Percentiles rank a stretch among this genome's conserved stretches.
Conservation (phyloP, 2,113 vertebrate genomes). For the Hyla sarda region DNA sequence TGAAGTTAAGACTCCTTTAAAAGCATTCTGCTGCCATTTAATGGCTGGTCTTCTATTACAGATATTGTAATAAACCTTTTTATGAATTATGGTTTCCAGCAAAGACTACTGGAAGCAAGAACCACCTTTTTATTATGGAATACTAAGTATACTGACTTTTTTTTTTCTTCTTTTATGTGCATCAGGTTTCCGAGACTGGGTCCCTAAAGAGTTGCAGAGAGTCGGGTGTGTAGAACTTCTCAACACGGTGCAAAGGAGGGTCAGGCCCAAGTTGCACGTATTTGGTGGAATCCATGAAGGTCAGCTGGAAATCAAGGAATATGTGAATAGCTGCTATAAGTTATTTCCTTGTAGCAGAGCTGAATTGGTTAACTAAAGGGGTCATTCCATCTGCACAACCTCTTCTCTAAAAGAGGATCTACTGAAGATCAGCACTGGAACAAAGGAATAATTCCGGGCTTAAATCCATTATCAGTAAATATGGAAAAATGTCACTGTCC, state of each 20-base stretch:
- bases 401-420: not conserved
- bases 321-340: not conserved
- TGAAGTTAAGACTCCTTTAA: slow-evolving; percentile 76
- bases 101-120: slow-evolving; percentile 67
- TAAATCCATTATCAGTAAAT: too few species aligned
- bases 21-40: slow-evolving; percentile 73
- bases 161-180: slow-evolving; percentile 55
- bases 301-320: slow-evolving; percentile 63
- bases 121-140: slow-evolving; percentile 69
- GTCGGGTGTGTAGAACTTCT: slow-evolving; percentile 97
- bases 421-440: not conserved
- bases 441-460: too few species aligned
- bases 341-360: not conserved
- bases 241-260: slow-evolving; percentile 95
- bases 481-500: too few species aligned
- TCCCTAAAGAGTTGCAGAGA: slow-evolving; percentile 95
- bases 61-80: slow-evolving; percentile 77
- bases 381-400: not conserved
- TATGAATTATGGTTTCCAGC: slow-evolving; percentile 76
- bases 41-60: slow-evolving; percentile 80
- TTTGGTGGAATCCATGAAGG: slow-evolving; percentile 98
- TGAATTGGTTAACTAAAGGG: not conserved
- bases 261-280: slow-evolving; percentile 93
- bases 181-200: slow-evolving; percentile 96
- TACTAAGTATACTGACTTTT: slow-evolving; percentile 65